Base-by-base conservation (phyloP, 2,888 invertebrate genomes). In the Lottia gigantea region DNA sequence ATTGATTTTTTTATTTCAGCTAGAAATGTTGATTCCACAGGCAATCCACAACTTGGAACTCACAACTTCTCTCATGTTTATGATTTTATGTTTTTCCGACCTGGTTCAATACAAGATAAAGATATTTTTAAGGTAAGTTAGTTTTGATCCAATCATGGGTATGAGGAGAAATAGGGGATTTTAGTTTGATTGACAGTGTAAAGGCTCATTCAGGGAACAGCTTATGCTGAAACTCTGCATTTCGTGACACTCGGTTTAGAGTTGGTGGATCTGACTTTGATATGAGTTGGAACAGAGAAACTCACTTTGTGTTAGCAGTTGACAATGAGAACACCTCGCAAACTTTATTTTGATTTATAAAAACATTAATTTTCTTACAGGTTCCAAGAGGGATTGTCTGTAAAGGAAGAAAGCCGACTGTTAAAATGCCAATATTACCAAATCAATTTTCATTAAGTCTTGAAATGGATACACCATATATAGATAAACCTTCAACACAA, bases 21-120 rank as follows among this genome's bases (percentile, higher is more conserved):
- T 6, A 7, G 15, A 16, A 69, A 69, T 25, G 55, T 55, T 11
- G 55, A 55, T 23, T n/a, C 19, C 11, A 19, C 4, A 55, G 55
- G 55, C 3, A 55, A 55, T 23, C 49, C 16, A n/a, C 25, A n/a
- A 11, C 45, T 61, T 14, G 77, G 76, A 26, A 63, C 49, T 14
- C 78, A 80, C 67, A 68, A 71, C 49, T 82, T 78, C 69, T 68
- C 74, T 62, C 78, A 82, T 70, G 64, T 78, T 66, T 82, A 82
- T 61, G 80, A 80, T 25, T 82, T 80, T 68, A 73, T 71, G 19
- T 72, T 75, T 64, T 79, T 80, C 71, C 70, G 76, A 15, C 68
- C 74, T 8, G 78, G 78, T 19, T 75, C 78, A 1, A 61, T 75
- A 7, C 55, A 73, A 46, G 76, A 80, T 61, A 66, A 71, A 11